Evolutionary conservation across 1,140 invertebrate genomes (phyloP), one percentile per base, ranked within the genome.

Genomic region (Saccostrea glomerata): DNA sequence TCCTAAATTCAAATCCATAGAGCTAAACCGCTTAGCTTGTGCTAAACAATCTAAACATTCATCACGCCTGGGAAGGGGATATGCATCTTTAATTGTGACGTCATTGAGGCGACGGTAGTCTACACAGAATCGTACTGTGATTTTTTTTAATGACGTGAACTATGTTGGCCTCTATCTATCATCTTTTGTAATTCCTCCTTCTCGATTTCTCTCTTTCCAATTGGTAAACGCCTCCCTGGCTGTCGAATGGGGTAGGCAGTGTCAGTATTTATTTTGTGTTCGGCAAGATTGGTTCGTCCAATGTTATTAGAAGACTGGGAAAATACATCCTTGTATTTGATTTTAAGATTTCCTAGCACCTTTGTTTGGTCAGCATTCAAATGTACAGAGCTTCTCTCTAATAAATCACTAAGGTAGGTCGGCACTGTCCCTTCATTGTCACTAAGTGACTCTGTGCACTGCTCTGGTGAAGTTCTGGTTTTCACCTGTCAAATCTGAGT

Each of bases 221-320:
- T 47, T 0, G 47, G 47, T 0, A 47, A 9, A 7, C 47, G 47
- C 6, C 47, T 60, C 7, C 58, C 9, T 23, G 17, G 84, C 88
- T 86, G 85, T 54, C 54, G 30, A 40, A 89, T 86, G 20, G 88
- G 88, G n/a, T 36, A 25, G 20, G 77, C 47, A 13, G 7, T 86
- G 7, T 58, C 77, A 20, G 88, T 89, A 23, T 89, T 87, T 4
- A 89, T 89, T 55, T 58, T 54, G 83, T 89, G 88, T 63, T 84
- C 12, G 0, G 84, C n/a, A 6, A 84, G 7, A 84, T 86, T 55
- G 9, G 86, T 86, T 12, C 25, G 15, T n/a, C 82, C 85, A 23
- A 87, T 13, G 85, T 87, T 82, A 54, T 86, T 77, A 54, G 85
- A 84, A 11, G 87, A 88, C 30, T 86, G 15, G 13, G 58, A 60